Conservation (phyloP, 2,113 vertebrate genomes). For the Panthera uncia region DNA sequence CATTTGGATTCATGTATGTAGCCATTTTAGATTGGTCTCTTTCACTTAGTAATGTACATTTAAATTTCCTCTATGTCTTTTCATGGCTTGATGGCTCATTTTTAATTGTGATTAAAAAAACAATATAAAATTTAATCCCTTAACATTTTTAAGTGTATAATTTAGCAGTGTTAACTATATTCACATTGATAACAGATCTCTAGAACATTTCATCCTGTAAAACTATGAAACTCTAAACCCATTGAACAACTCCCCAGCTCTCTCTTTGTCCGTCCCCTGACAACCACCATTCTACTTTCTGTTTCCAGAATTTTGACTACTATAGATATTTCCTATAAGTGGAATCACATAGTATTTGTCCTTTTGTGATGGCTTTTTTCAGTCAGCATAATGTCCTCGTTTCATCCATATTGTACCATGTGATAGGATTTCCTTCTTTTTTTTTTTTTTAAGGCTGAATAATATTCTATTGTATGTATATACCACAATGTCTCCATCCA, state of each 20-base stretch:
- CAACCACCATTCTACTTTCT: background rate
- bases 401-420: background rate
- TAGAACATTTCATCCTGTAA: background rate
- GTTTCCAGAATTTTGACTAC: background rate
- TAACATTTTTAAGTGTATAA: slow-evolving; percentile 20
- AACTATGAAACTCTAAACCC: background rate
- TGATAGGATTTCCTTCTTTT: background rate
- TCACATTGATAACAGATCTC: background rate
- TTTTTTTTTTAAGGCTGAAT: background rate
- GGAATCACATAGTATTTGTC: background rate
- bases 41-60: background rate
- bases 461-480: background rate
- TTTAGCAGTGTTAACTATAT: background rate
- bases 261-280: background rate
- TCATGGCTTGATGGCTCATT: background rate
- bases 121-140: background rate
- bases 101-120: slow-evolving; percentile 27
- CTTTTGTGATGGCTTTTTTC: background rate
- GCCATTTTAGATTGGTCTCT: background rate
- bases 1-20: background rate
- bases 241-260: background rate
- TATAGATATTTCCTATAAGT: background rate
- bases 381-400: background rate
- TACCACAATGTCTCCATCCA: background rate
- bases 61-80: background rate